Base-by-base conservation (phyloP, 2,888 invertebrate genomes). In the Meloe dianella region DNA sequence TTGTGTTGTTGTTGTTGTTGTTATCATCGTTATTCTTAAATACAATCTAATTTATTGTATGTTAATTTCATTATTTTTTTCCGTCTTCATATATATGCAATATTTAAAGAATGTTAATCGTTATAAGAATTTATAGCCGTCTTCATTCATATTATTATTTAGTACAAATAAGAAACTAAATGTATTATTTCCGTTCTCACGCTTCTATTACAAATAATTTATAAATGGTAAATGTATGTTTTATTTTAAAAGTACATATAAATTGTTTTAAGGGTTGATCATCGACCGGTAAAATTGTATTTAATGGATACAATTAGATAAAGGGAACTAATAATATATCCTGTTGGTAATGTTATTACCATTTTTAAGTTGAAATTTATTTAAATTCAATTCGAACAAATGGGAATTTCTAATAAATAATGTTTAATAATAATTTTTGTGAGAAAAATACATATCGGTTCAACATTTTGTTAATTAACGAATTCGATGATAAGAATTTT, bases 161-260 rank as follows among this genome's bases (percentile, higher is more conserved):
- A 7, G 7, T 47, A 22, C 47, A 22, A 47, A 47, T 20, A 47
- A 20, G 20, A 20, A 47, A 47, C 20, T 47, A 47, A 20, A 47
- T 41, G 38, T 41, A 41, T 41, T 27, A 59, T 38, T 35, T 59
- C 59, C 59, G 59, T 59, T 59, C 59, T 35, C 59, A 59, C 59
- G 59, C 59, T 30, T 20, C 17, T 41, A 57, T 24, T n/a, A 24
- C 20, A 24, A 58, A 35, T 14, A 35, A 22, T 10, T 20, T 24
- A 1, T 17, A 35, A 35, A 35, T 35, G 38, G 20, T 32, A 32
- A 59, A 24, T 59, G 22, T n/a, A 20, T 59, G 59, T 59, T 35
- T 30, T 35, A 35, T 30, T 27, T 27, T 32, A 57, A 17, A 59
- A 12, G 7, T 58, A 30, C 58, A 35, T 20, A 30, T 12, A 57